A percentile compares a stretch with the other conserved stretches of the same genome.
These are phyloP conservation scores for Temnothorax curvispinosus DNA, from an alignment of 1,140 invertebrate genomes.

Conservation along the genomic window DNA sequence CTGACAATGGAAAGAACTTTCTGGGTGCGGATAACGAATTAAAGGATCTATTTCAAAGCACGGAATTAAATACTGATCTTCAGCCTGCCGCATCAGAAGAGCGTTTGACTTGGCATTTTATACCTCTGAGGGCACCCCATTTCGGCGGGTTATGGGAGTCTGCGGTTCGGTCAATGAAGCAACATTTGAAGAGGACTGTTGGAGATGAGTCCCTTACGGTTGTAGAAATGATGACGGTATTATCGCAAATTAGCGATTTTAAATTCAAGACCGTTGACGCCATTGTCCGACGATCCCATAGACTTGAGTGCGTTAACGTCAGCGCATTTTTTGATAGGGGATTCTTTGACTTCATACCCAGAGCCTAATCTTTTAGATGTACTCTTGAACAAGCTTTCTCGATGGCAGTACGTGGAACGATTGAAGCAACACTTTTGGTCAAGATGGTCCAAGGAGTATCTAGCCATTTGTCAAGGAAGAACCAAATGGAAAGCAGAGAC, in stretches of 20 bases:
- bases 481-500: not conserved
- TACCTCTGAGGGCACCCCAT: not conserved
- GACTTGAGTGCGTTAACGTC: not conserved
- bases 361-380: not conserved
- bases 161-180: not conserved
- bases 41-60: no score
- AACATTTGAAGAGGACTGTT: not conserved
- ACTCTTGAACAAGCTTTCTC: not conserved
- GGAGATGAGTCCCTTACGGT: not conserved
- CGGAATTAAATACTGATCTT: no score
- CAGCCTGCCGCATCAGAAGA: no score
- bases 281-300: not conserved
- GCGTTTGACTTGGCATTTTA: not conserved
- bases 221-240: not conserved
- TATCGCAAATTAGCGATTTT: not conserved
- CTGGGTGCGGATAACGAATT: no score
- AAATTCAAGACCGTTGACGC: not conserved
- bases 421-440: not conserved
- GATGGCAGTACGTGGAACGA: conserved; percentile 6
- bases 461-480: not conserved
- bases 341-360: not conserved
- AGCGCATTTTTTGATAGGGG: not conserved
- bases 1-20: no score
- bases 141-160: not conserved
- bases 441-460: not conserved